Base-by-base conservation (phyloP, 2,797 vertebrate genomes). In the Numenius phaeopus region DNA sequence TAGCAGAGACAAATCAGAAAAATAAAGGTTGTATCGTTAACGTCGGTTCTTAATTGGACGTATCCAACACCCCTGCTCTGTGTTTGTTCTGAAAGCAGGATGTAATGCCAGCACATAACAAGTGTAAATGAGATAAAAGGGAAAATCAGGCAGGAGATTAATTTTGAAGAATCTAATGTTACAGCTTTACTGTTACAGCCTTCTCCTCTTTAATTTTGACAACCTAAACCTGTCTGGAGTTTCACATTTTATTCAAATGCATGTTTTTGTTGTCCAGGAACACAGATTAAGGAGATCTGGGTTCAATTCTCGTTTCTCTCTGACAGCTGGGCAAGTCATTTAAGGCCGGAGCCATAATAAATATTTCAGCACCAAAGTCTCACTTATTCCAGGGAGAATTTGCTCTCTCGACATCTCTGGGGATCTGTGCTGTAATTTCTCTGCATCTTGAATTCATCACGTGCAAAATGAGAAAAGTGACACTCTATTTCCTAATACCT, bases 1-100 rank as follows among this genome's bases (percentile, higher is more conserved):
- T 27, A 95, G 90, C 42, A 97, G 85, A 84, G 92, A 91, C 72
- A 85, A 83, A 90, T 32, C 3, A 72, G 57, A 92, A 90, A 94
- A 32, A 95, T 8, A 86, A 76, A 93, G 22, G 37, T 3, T 82
- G 65, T 78, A 29, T 55, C 15, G 24, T 78, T 81, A 78, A 57
- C 0, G 0, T 42, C 32, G 23, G 40, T 59, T 42, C 40, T 82
- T 32, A 75, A 49, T 49, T 5, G 14, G 47, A 50, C 15, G 3
- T 5, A 34, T 5, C 52, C 71, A 73, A 11, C 58, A 10, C 37
- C 37, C 39, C 78, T 40, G 37, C 21, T 17, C 62, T 52, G 7
- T 5, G 30, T 70, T 42, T 47, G n/a, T 52, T 59, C 24, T 5
- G 62, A 27, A 49, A 70, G 62, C 46, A 61, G 29, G 59, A 16